Evolutionary conservation across 2,797 vertebrate species (phyloP).

Genomic region (Coregonus sp.): DNA sequence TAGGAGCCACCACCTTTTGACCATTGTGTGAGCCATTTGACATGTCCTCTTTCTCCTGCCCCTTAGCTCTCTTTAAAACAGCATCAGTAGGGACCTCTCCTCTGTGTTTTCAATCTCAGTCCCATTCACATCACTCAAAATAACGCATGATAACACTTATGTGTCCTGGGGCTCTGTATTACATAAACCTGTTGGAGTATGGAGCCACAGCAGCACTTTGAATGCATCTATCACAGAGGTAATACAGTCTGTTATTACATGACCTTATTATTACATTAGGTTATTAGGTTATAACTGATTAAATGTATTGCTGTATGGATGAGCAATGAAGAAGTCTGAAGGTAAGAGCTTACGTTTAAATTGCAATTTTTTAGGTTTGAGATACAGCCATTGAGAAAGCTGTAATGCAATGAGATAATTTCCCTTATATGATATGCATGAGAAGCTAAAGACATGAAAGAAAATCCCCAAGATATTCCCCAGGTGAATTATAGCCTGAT

Average conservation of each 20-base stretch:
- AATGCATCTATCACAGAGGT: slow-evolving; percentile 60
- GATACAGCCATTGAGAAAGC: background rate
- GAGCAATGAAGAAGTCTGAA: slow-evolving; percentile 36
- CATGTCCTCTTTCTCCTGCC: background rate
- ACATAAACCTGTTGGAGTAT: slow-evolving; percentile 73
- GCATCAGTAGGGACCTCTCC: slow-evolving; percentile 53
- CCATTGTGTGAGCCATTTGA: background rate
- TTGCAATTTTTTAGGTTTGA: background rate
- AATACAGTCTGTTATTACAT: background rate
- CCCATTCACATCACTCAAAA: slow-evolving; percentile 70
- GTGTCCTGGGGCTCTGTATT: slow-evolving; percentile 58
- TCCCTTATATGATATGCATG: no score
- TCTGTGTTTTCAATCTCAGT: slow-evolving; percentile 55
- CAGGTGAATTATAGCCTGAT: no score
- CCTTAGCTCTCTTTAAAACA: slow-evolving; percentile 34
- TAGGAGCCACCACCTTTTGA: background rate
- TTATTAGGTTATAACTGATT: background rate
- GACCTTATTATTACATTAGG: background rate
- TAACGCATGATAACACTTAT: slow-evolving; percentile 67
- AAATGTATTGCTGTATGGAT: slow-evolving; percentile 51
- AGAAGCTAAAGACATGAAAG: no score
- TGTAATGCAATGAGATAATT: background rate
- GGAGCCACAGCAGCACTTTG: slow-evolving; percentile 61
- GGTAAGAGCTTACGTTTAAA: background rate
- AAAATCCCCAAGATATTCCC: no score